These are phyloP conservation scores for Hyposoter dolosus DNA, from an alignment of 2,888 invertebrate genomes.

Conservation along the genomic window DNA sequence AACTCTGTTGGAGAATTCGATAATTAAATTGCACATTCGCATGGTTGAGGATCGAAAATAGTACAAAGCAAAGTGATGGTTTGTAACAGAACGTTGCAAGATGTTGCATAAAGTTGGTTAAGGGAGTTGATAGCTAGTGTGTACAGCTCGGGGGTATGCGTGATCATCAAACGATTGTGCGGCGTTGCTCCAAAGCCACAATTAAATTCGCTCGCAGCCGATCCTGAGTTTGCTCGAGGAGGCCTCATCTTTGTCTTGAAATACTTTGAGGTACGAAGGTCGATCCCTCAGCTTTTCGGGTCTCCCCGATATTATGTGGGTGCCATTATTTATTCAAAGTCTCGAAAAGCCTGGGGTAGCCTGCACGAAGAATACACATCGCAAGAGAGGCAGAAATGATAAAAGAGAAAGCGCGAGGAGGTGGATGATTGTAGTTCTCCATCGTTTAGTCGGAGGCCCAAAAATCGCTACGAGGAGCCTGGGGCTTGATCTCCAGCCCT, in stretches of 20 bases:
- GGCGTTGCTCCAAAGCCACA: constrained; percentile 19
- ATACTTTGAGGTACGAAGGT: constrained; percentile 21
- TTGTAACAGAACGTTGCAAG: constrained; percentile 18
- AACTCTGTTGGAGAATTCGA: neutral
- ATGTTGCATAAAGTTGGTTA: constrained; percentile 40
- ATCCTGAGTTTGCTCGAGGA: neutral
- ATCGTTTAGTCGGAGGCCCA: constrained; percentile 65
- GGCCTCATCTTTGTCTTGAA: neutral
- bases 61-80: constrained; percentile 43
- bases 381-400: constrained; percentile 40
- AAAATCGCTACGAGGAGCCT: constrained; percentile 51
- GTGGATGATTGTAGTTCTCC: constrained; percentile 55
- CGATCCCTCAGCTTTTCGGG: constrained; percentile 26
- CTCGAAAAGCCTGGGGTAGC: constrained; percentile 8
- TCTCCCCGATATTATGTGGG: constrained; percentile 69
- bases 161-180: constrained; percentile 28
- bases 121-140: neutral
- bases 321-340: constrained; percentile 75
- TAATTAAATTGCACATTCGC: neutral
- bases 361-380: constrained; percentile 21
- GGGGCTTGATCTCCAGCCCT: constrained; percentile 24
- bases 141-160: constrained; percentile 26
- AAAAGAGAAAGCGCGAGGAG: constrained; percentile 46
- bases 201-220: constrained; percentile 25
- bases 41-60: neutral